These are phyloP conservation scores for Trachelus troglodyta DNA, from an alignment of 2,888 invertebrate genomes.

Conservation along the genomic window DNA sequence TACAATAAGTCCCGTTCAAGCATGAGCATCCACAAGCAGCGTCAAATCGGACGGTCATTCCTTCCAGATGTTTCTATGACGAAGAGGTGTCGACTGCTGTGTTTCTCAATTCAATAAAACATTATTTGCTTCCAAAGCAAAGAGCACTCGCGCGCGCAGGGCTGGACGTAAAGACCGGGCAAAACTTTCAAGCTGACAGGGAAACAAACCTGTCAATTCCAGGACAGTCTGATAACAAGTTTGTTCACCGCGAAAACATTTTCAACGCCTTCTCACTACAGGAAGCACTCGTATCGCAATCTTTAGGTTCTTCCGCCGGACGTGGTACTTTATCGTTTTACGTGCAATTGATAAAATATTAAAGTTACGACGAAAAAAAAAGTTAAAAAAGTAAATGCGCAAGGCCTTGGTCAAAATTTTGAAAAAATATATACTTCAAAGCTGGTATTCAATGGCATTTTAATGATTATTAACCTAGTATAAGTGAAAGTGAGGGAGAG, in stretches of 20 bases:
- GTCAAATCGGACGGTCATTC: not conserved
- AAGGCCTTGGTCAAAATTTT: not conserved
- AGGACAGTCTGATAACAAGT: not conserved
- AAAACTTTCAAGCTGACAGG: not conserved
- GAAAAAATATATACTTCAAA: not conserved
- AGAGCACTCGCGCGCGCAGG: not conserved
- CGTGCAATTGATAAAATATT: not conserved
- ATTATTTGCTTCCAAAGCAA: not conserved
- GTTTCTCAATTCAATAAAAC: not conserved
- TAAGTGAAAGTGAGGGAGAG: not conserved
- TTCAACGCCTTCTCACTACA: not conserved
- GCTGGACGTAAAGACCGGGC: not conserved
- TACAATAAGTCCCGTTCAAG: not conserved
- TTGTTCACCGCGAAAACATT: not conserved
- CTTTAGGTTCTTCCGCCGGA: not conserved
- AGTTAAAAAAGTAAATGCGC: no score
- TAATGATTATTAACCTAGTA: not conserved
- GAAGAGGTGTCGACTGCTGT: not conserved
- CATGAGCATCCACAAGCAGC: not conserved
- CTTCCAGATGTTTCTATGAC: not conserved
- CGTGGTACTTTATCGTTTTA: not conserved
- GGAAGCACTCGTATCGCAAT: not conserved
- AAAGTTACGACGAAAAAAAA: not conserved
- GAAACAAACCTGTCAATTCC: not conserved
- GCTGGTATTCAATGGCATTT: not conserved